Evolutionary conservation across 2,113 vertebrate genomes (phyloP), one percentile per base, ranked within the genome.

Genomic region (Gnathonemus longibarbis): DNA sequence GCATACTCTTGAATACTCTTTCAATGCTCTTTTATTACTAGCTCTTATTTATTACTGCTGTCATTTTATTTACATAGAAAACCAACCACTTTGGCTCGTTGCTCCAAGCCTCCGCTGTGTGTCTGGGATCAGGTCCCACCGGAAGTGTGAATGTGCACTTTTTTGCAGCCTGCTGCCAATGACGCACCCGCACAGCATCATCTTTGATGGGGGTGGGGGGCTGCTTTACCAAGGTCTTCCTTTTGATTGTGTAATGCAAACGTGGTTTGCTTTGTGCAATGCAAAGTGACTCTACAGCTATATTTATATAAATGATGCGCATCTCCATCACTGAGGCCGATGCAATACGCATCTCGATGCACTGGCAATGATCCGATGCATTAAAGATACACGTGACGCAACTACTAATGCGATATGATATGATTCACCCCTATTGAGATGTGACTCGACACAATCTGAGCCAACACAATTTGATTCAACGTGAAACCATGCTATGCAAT

Each of bases 1-100:
- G 42, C 21, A 48, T 24, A 48, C 45, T 84, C 17, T 46, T 84
- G 42, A 21, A 56, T 56, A 56, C 52, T 84, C 39, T 84, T 46
- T 39, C 13, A 42, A 24, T 48, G 10, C 9, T 24, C 3, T n/a
- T 84, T 45, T 11, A 48, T 17, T n/a, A 10, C 11, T 35, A 77
- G 35, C 70, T 15, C n/a, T 15, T 42, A 39, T 77, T 77, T 77
- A 77, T 77, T 19, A 0, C 35, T 17, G 1, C 4, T 35, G 13
- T 74, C 35, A 74, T 35, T 74, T 35, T 74, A 74, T 77, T 77
- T 39, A 77, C 7, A 7, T 91, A 99, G 98, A 96, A 95, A 91
- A 97, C 98, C 31, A 99, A 99, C 92, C 99, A 99, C 93, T 98
- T 94, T 0, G 98, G 98, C 90, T 99, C 98, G 21, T 93, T 99